A percentile compares a stretch with the other conserved stretches of the same genome.
Conservation (phyloP, 2,113 vertebrate species). For the Podarcis muralis region DNA sequence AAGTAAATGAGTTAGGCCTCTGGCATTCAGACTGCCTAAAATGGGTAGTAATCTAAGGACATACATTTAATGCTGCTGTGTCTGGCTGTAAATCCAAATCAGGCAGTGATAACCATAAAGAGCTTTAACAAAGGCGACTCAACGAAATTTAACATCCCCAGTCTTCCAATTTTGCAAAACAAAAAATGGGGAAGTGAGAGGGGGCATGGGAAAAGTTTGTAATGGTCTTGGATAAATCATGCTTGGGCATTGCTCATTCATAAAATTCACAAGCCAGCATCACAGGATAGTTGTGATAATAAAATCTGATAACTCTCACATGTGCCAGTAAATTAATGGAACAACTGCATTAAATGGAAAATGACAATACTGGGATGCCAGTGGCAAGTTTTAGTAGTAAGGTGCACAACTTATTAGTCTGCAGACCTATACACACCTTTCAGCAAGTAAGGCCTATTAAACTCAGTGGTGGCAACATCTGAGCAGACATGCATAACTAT, state of each 20-base stretch:
- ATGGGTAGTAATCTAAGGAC: too few relatives aligned
- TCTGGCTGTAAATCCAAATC: background rate
- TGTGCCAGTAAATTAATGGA: too few relatives aligned
- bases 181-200: background rate
- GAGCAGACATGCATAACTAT: background rate
- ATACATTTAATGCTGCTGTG: background rate
- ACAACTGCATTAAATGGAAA: background rate
- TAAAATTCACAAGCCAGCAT: background rate
- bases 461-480: background rate
- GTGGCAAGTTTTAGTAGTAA: background rate
- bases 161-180: background rate
- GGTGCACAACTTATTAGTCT: background rate
- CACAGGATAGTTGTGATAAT: background rate
- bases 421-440: too few relatives aligned
- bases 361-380: background rate
- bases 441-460: too few relatives aligned
- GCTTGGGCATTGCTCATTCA: background rate
- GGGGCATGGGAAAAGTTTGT: background rate
- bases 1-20: too few relatives aligned
- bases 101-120: background rate
- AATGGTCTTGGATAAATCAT: background rate
- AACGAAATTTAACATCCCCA: background rate
- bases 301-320: background rate
- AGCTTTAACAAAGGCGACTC: background rate
- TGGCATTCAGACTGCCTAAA: too few relatives aligned